A percentile compares a stretch with the other conserved stretches of the same genome.
phyloP scores from a whole-genome alignment of 2,888 invertebrate species.

The Hypomecis atomaria region DNA sequence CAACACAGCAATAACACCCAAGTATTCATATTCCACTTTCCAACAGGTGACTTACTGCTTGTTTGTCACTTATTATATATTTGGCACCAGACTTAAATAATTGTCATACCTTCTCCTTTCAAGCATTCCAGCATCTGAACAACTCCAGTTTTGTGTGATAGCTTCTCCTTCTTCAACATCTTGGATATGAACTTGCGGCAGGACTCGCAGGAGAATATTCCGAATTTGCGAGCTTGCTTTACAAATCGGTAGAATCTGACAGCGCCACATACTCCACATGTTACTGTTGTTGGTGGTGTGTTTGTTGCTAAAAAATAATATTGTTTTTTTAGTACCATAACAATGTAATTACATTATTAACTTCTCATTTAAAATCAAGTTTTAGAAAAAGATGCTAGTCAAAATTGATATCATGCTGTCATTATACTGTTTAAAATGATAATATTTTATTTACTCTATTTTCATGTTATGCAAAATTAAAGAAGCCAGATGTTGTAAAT shows the following conservation, averaged over 20 bases:
- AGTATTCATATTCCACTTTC: too few species aligned
- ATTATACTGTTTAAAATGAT: too few species aligned
- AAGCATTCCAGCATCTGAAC: slow-evolving; percentile 86
- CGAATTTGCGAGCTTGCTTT: slow-evolving; percentile 92
- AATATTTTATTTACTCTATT: too few species aligned
- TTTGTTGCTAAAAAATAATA: slow-evolving; percentile 70
- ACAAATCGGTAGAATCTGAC: slow-evolving; percentile 90
- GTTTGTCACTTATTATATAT: background rate
- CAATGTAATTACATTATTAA: background rate
- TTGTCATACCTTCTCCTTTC: slow-evolving; percentile 85
- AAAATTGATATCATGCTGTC: too few species aligned
- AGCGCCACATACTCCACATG: slow-evolving; percentile 92
- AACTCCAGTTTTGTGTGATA: slow-evolving; percentile 82
- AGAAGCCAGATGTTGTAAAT: too few species aligned
- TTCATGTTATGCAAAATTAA: too few species aligned
- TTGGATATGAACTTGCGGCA: slow-evolving; percentile 95
- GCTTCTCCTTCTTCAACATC: slow-evolving; percentile 88
- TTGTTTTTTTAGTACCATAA: background rate
- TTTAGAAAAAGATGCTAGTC: background rate
- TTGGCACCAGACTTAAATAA: background rate
- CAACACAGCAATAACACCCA: too few species aligned
- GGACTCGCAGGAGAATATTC: slow-evolving; percentile 93
- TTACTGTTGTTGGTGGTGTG: slow-evolving; percentile 86
- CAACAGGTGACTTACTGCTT: too few species aligned
- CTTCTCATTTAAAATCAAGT: background rate